These are phyloP conservation scores for Miniopterus natalensis DNA, from an alignment of 2,113 vertebrate species.

Conservation along the genomic window DNA sequence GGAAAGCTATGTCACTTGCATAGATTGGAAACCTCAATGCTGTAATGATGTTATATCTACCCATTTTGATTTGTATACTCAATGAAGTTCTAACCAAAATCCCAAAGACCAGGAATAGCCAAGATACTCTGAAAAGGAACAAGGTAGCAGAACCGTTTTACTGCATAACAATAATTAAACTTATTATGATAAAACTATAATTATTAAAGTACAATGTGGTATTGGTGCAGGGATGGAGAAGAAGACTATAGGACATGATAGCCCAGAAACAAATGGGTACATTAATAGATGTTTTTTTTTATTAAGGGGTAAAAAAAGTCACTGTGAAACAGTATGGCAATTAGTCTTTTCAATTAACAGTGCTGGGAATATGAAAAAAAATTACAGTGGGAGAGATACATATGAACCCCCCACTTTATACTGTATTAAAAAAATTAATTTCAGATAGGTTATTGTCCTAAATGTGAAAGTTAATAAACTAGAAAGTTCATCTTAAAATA, in stretches of 20 bases:
- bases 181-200: not conserved
- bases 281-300: not conserved
- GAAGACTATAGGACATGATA: not conserved
- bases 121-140: not conserved
- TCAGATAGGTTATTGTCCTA: not conserved
- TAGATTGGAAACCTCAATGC: not conserved
- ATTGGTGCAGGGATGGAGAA: not conserved
- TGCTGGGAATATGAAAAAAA: not conserved
- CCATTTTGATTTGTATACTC: not conserved
- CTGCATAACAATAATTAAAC: not conserved
- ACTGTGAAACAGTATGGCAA: constrained; percentile 1
- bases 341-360: not conserved
- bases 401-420: not conserved
- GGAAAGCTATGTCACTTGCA: not conserved
- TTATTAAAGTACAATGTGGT: not conserved
- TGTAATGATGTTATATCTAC: not conserved
- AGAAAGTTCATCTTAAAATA: constrained; percentile 5
- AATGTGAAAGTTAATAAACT: not conserved
- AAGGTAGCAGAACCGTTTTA: constrained; percentile 1
- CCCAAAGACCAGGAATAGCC: not conserved
- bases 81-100: not conserved
- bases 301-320: not conserved
- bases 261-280: not conserved
- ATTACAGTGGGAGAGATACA: not conserved
- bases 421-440: not conserved